These are phyloP conservation scores for Recurvirostra avosetta DNA, from an alignment of 2,113 vertebrate genomes.

Conservation along the genomic window DNA sequence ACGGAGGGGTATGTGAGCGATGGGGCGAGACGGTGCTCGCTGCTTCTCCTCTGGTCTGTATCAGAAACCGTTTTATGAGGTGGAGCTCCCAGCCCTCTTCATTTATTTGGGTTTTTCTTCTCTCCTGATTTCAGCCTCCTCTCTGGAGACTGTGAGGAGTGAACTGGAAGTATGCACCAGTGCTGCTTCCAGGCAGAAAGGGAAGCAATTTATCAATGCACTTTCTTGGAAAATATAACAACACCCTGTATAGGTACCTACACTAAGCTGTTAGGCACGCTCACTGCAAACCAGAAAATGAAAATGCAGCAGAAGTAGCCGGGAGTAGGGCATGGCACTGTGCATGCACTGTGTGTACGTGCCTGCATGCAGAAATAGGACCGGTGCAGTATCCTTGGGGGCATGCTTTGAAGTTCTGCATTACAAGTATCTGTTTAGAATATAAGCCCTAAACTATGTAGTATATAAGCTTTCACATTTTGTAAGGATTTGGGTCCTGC, in stretches of 20 bases:
- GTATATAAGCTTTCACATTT: background rate
- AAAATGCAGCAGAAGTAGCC: background rate
- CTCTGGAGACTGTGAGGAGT: background rate
- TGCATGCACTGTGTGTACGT: too few species aligned
- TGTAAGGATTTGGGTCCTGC: background rate
- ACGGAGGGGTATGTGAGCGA: fast-evolving
- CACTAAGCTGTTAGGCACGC: background rate
- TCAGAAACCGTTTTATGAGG: background rate
- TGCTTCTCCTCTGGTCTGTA: background rate
- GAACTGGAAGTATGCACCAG: background rate
- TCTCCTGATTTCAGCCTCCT: background rate
- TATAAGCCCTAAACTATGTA: background rate
- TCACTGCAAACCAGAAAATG: background rate
- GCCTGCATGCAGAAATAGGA: background rate
- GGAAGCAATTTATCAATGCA: background rate
- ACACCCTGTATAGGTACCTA: background rate
- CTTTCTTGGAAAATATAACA: background rate
- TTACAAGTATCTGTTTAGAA: background rate
- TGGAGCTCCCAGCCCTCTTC: background rate
- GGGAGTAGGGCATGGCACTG: background rate
- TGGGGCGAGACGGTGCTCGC: fast-evolving
- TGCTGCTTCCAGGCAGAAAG: conserved; percentile 33
- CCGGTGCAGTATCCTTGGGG: fast-evolving
- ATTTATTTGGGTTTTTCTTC: background rate
- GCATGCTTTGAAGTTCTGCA: background rate